A percentile compares a stretch with the other conserved stretches of the same genome.
These are phyloP conservation scores for Protaetia brevitarsis DNA, from an alignment of 1,140 invertebrate genomes.

Conservation along the genomic window DNA sequence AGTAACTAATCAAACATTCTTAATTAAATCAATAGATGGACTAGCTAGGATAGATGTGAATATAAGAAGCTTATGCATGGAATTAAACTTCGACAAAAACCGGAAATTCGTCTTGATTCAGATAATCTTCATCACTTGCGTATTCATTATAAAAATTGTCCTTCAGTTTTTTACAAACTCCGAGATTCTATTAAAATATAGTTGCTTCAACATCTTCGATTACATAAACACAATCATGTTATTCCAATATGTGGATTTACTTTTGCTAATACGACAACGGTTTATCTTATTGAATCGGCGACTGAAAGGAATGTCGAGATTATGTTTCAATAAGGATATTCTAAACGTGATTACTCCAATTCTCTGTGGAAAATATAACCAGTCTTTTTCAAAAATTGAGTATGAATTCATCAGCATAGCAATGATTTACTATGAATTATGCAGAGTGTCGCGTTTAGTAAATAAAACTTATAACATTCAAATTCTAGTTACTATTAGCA, in stretches of 20 bases:
- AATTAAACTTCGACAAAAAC: constrained; percentile 24
- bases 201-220: constrained; percentile 28
- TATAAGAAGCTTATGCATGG: constrained; percentile 13
- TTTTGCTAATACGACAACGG: constrained; percentile 28
- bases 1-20: constrained; percentile 18
- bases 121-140: constrained; percentile 19
- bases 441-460: constrained; percentile 11
- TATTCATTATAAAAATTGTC: constrained; percentile 19
- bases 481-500: constrained; percentile 23
- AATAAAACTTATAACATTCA: constrained; percentile 27
- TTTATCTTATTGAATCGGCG: constrained; percentile 28
- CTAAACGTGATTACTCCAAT: neutral
- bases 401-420: constrained; percentile 4
- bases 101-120: constrained; percentile 24
- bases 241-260: constrained; percentile 30
- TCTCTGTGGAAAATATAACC: neutral
- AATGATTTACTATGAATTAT: constrained; percentile 24
- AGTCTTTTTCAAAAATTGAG: neutral
- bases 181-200: constrained; percentile 19
- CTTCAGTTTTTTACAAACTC: constrained; percentile 16
- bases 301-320: neutral
- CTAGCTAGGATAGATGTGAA: constrained; percentile 21
- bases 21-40: constrained; percentile 19
- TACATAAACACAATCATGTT: constrained; percentile 28
- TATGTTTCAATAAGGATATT: neutral